Base-by-base conservation (phyloP, 2,888 invertebrate genomes). In the Aphelenchoides bicaudatus region DNA sequence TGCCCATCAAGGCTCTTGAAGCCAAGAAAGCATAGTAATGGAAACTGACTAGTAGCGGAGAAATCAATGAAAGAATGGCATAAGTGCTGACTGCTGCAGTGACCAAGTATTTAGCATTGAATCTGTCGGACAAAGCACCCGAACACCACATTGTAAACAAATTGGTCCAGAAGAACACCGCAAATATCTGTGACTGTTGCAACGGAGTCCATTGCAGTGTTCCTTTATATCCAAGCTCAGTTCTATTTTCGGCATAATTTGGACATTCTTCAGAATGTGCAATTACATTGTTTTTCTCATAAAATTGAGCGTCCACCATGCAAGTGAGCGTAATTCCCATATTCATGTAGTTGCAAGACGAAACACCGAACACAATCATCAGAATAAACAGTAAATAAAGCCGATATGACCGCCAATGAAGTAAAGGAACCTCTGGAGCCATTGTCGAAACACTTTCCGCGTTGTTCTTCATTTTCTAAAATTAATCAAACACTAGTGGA, bases 1-100 rank as follows among this genome's bases (percentile, higher is more conserved):
- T 23, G 39, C 71, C 71, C 69, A 72, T 72, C 4, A 68, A 21
- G 4, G 69, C 28, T 31, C 71, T 16, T 2, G 62, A 49, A 16
- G 51, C 55, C 39, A 72, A 58, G 55, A 62, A 71, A 10, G 56
- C 66, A 29, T 49, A 50, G 53, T 65, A 71, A 46, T 64, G 65
- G 29, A 53, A 37, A 28, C 57, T 25, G 19, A 71, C 72, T n/a
- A 73, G 47, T 8, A 58, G 27, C 1, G 71, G 71, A 2, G 66
- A 57, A 8, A 61, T 31, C 3, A 71, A 37, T 8, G 67, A 62
- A 8, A 67, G 54, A 1, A 64, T 29, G 0, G 59, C 52, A 39
- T 63, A 67, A 31, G 52, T 58, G 25, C 62, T 28, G 4, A 63
- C 23, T 2, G 56, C 29, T 16, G 34, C 27, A 19, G 46, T 39